These are phyloP conservation scores for Lampris incognitus DNA, from an alignment of 2,113 vertebrate species.

Conservation along the genomic window DNA sequence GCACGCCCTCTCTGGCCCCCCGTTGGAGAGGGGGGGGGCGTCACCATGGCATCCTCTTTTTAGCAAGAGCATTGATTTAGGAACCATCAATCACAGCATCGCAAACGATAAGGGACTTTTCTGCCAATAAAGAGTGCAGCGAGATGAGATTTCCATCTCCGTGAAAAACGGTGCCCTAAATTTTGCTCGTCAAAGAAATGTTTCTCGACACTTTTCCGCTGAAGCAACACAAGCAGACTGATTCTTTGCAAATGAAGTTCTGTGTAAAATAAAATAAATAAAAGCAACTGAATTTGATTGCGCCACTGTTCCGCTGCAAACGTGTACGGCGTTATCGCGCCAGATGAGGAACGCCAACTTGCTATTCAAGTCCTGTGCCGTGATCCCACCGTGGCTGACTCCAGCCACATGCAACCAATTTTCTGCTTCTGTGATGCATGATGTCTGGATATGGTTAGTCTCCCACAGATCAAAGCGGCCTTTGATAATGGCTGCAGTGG, in stretches of 20 bases:
- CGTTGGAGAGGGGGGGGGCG: constrained; percentile 57
- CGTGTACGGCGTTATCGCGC: constrained; percentile 53
- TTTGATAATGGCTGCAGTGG: constrained; percentile 87
- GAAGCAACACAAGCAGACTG: too few relatives aligned
- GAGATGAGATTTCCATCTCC: constrained; percentile 23
- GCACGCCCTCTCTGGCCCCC: constrained; percentile 75
- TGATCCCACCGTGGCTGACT: constrained; percentile 85
- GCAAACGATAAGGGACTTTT: constrained; percentile 68
- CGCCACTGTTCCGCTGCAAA: constrained; percentile 24
- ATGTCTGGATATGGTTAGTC: constrained; percentile 96
- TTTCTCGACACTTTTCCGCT: too few relatives aligned
- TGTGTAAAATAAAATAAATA: too few relatives aligned
- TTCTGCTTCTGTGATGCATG: constrained; percentile 85
- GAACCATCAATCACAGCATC: constrained; percentile 75
- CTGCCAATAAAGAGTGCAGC: constrained; percentile 38
- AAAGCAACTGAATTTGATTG: background rate
- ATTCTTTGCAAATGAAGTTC: too few relatives aligned
- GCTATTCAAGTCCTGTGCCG: constrained; percentile 83
- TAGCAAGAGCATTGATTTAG: constrained; percentile 77
- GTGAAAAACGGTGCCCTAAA: background rate
- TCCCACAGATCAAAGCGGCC: constrained; percentile 90
- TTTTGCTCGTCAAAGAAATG: too few relatives aligned
- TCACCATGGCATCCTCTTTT: constrained; percentile 71
- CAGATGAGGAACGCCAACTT: constrained; percentile 84
- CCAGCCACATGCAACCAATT: constrained; percentile 91